These are phyloP conservation scores for Micoletzkya japonica DNA, from an alignment of 2,888 invertebrate species.

Conservation along the genomic window DNA sequence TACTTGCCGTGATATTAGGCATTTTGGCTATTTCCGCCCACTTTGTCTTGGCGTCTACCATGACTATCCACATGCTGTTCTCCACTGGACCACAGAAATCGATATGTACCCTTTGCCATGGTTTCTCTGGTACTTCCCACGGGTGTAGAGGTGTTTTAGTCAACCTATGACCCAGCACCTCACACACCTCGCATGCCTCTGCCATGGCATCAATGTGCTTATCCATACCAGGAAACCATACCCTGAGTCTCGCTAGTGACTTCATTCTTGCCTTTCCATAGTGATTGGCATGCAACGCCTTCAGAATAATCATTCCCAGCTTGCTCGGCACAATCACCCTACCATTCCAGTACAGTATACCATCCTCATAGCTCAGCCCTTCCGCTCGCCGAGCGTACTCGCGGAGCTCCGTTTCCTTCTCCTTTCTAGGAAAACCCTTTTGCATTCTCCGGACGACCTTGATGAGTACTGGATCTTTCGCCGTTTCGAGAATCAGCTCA, in stretches of 20 bases:
- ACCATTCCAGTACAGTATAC: not conserved
- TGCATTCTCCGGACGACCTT: not conserved
- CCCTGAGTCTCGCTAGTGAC: conserved; percentile 2
- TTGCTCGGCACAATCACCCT: conserved; percentile 5
- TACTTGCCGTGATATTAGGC: not conserved
- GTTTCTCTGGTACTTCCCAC: conserved; percentile 15
- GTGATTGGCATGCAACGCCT: conserved; percentile 20
- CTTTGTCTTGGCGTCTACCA: conserved; percentile 26
- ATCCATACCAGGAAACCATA: conserved; percentile 25
- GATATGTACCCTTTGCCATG: conserved; percentile 17
- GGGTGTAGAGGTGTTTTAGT: conserved; percentile 22
- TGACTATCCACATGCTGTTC: conserved; percentile 11
- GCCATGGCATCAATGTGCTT: not conserved
- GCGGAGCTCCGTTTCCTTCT: not conserved
- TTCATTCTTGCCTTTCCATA: conserved; percentile 25
- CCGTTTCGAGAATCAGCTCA: not conserved
- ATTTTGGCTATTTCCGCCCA: conserved; percentile 23
- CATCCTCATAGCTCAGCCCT: not conserved
- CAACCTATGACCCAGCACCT: conserved; percentile 1
- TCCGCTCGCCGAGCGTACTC: not conserved
- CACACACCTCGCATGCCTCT: conserved; percentile 13
- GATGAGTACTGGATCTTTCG: not conserved
- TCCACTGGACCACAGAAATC: conserved; percentile 15
- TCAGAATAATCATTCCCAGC: not conserved
- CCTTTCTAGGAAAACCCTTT: not conserved